Percentiles rank a stretch among this genome's conserved stretches.
Conservation (phyloP, 1,140 invertebrate genomes). For the Dendrolimus kikuchii region DNA sequence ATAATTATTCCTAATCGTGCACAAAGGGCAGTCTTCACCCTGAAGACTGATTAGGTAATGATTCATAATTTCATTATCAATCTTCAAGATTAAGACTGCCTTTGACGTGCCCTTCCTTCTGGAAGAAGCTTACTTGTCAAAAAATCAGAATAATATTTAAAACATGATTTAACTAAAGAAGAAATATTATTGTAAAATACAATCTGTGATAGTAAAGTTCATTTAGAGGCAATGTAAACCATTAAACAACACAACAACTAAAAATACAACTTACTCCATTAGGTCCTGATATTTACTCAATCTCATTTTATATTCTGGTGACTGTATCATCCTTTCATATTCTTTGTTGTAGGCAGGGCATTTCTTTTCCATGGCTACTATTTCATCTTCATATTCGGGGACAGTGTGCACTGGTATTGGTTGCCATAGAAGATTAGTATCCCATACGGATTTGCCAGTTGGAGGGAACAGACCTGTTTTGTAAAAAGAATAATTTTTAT, state of each 20-base stretch:
- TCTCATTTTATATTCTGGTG: slow-evolving; percentile 73
- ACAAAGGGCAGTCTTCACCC: too few species aligned
- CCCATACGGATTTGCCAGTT: slow-evolving; percentile 76
- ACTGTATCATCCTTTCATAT: slow-evolving; percentile 70
- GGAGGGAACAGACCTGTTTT: slow-evolving; percentile 78
- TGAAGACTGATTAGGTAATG: too few species aligned
- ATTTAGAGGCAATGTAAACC: background rate
- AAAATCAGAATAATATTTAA: too few species aligned
- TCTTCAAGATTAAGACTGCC: too few species aligned
- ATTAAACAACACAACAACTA: background rate
- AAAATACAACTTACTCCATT: slow-evolving; percentile 70
- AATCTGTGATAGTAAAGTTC: background rate
- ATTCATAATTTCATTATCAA: too few species aligned
- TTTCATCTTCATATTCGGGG: slow-evolving; percentile 77
- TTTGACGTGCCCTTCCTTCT: too few species aligned
- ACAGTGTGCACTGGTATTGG: slow-evolving; percentile 91
- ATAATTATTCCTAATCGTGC: too few species aligned
- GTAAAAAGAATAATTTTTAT: background rate
- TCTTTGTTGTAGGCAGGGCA: slow-evolving; percentile 79
- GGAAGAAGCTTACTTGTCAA: too few species aligned
- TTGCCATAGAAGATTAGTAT: slow-evolving; percentile 84
- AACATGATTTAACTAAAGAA: too few species aligned
- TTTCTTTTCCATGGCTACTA: slow-evolving; percentile 77
- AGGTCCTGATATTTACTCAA: slow-evolving; percentile 75
- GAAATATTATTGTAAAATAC: too few species aligned